Conservation (phyloP, 2,113 vertebrate genomes). For the Austrofundulus limnaeus region DNA sequence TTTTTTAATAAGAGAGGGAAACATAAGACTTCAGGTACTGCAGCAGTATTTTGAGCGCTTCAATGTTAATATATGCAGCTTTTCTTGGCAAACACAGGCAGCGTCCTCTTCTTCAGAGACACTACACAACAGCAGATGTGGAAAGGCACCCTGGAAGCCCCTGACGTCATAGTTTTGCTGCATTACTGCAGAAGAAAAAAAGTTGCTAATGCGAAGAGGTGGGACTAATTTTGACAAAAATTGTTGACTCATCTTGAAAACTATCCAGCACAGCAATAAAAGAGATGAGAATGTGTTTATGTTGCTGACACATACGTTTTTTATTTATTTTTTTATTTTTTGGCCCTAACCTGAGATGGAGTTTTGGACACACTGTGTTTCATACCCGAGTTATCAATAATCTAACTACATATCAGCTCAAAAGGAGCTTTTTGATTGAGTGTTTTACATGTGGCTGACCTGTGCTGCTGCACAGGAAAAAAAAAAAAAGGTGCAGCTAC, state of each 20-base stretch:
- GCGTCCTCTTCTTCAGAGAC: conserved; percentile 1
- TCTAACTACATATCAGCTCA: too few species aligned
- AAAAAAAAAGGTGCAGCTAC: background rate
- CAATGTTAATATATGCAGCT: background rate
- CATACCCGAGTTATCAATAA: background rate
- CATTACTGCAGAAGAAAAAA: conserved; percentile 66
- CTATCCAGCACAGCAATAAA: conserved; percentile 14
- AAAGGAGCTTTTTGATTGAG: too few species aligned
- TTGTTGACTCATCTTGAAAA: conserved; percentile 36
- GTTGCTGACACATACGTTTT: conserved; percentile 6
- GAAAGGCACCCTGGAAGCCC: conserved; percentile 50
- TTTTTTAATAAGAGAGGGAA: too few species aligned
- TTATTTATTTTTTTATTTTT: background rate
- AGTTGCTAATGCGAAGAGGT: conserved; percentile 24
- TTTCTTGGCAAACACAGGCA: background rate
- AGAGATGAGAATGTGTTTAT: background rate
- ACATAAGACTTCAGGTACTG: background rate
- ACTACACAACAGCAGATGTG: conserved; percentile 33
- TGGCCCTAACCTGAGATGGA: background rate
- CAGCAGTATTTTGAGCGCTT: background rate
- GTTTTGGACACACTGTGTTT: background rate
- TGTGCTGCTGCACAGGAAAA: background rate
- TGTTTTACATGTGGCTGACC: too few species aligned
- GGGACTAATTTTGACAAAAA: conserved; percentile 15
- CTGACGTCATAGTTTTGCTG: conserved; percentile 74